Percentiles rank a stretch among this genome's conserved stretches.
These are phyloP conservation scores for Meriones psammophilus DNA, from an alignment of 2,797 vertebrate species.

Conservation along the genomic window DNA sequence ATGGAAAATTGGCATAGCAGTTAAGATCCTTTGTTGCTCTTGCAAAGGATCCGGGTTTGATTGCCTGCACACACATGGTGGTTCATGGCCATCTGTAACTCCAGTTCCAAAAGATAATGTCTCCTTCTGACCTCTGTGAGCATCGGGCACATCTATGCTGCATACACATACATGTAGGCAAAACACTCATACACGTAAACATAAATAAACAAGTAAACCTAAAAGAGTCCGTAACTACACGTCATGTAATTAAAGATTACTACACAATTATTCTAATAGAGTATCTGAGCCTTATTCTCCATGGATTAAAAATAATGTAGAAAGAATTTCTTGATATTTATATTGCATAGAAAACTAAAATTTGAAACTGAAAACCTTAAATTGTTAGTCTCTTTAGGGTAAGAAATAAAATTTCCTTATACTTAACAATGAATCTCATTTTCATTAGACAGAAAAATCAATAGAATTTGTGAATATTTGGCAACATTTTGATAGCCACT, in stretches of 20 bases:
- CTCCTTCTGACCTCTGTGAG: background rate
- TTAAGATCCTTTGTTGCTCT: background rate
- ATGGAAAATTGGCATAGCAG: background rate
- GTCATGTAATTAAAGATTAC: constrained; percentile 16
- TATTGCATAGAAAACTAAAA: background rate
- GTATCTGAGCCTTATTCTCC: background rate
- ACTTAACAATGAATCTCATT: constrained; percentile 43
- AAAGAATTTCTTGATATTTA: constrained; percentile 17
- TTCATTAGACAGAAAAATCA: constrained; percentile 22
- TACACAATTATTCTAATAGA: background rate
- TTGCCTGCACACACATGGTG: background rate
- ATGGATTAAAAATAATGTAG: background rate
- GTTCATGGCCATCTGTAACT: background rate
- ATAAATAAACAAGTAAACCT: background rate
- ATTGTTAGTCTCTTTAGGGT: background rate
- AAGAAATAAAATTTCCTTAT: constrained; percentile 26
- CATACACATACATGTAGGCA: background rate
- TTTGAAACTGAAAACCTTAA: constrained; percentile 31
- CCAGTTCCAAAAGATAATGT: background rate
- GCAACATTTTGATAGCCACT: constrained; percentile 21
- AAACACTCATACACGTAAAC: background rate
- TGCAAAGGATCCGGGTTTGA: background rate
- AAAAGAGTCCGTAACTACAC: background rate
- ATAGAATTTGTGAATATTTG: constrained; percentile 56
- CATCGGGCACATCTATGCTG: background rate